These are phyloP conservation scores for Ataeniobius toweri DNA, from an alignment of 2,797 vertebrate species.

Conservation along the genomic window DNA sequence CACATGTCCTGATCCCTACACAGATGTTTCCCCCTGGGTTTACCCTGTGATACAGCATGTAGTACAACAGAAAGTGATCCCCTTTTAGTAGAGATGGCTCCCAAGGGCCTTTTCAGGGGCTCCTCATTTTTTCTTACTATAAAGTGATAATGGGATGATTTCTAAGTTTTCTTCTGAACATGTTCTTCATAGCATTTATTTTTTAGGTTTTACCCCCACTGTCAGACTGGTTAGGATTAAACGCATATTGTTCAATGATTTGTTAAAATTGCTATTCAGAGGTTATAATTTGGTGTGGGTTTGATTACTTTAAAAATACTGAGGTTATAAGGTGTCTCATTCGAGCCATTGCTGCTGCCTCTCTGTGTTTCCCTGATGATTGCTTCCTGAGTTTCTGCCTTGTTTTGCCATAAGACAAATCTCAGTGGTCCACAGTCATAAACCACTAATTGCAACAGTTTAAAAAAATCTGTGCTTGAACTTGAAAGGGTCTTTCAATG, in stretches of 20 bases:
- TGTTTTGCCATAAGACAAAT: conserved; percentile 44
- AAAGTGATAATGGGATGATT: conserved; percentile 63
- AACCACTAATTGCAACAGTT: conserved; percentile 63
- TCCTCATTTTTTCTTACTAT: conserved; percentile 48
- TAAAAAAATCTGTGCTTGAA: conserved; percentile 60
- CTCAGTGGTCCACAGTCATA: conserved; percentile 47
- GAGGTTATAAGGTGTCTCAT: conserved; percentile 32
- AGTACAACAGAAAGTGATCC: conserved; percentile 62
- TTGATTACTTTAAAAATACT: conserved; percentile 25
- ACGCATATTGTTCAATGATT: conserved; percentile 15
- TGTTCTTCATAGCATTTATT: conserved; percentile 29
- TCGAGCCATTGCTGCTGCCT: conserved; percentile 31
- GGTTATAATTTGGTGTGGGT: conserved; percentile 11
- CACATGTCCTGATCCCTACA: conserved; percentile 57
- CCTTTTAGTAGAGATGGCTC: conserved; percentile 50
- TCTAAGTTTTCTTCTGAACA: conserved; percentile 48
- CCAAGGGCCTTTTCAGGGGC: conserved; percentile 56
- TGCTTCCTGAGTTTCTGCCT: conserved; percentile 42
- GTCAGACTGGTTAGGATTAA: conserved; percentile 23
- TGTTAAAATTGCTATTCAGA: conserved; percentile 22
- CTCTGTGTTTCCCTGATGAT: conserved; percentile 38
- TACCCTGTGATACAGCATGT: conserved; percentile 65
- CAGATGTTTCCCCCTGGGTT: conserved; percentile 76
- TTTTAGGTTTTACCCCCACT: conserved; percentile 29
- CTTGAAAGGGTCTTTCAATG: conserved; percentile 62